Evolutionary conservation across 2,888 invertebrate genomes (phyloP).

Genomic region (Liodrosophila aerea): DNA sequence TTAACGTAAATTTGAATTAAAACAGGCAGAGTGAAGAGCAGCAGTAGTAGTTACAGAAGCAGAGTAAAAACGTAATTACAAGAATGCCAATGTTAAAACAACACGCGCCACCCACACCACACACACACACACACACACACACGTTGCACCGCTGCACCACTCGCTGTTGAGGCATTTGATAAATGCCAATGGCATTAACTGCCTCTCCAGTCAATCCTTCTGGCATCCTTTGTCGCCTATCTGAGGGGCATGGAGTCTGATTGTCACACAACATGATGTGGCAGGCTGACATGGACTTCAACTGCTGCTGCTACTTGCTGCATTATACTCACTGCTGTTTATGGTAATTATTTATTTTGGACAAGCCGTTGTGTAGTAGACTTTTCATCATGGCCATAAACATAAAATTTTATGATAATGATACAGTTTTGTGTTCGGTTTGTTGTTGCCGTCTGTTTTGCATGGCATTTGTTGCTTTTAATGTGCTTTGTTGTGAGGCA

Average conservation of each 20-base stretch:
- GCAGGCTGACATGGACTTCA: too few species aligned
- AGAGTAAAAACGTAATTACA: slow-evolving; percentile 67
- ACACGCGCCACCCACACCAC: neutral
- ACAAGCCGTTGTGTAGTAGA: slow-evolving; percentile 30
- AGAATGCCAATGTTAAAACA: slow-evolving; percentile 41
- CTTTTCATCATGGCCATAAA: slow-evolving; percentile 70
- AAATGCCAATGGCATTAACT: too few species aligned
- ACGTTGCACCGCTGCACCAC: too few species aligned
- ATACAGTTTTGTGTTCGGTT: slow-evolving; percentile 45
- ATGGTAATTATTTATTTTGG: too few species aligned
- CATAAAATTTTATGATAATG: slow-evolving; percentile 77
- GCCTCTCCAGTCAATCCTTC: too few species aligned
- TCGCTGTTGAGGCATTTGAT: too few species aligned
- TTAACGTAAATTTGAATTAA: slow-evolving; percentile 79
- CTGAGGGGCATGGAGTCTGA: neutral
- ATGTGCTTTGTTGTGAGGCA: too few species aligned
- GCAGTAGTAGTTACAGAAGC: neutral
- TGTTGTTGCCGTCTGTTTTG: slow-evolving; percentile 58
- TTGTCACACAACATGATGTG: too few species aligned
- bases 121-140: neutral
- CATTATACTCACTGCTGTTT: too few species aligned
- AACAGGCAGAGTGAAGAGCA: slow-evolving; percentile 31
- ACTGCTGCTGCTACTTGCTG: too few species aligned
- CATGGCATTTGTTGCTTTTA: slow-evolving; percentile 39
- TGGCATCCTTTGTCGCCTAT: too few species aligned